Conservation (phyloP, 2,113 vertebrate species). For the Mus pahari region DNA sequence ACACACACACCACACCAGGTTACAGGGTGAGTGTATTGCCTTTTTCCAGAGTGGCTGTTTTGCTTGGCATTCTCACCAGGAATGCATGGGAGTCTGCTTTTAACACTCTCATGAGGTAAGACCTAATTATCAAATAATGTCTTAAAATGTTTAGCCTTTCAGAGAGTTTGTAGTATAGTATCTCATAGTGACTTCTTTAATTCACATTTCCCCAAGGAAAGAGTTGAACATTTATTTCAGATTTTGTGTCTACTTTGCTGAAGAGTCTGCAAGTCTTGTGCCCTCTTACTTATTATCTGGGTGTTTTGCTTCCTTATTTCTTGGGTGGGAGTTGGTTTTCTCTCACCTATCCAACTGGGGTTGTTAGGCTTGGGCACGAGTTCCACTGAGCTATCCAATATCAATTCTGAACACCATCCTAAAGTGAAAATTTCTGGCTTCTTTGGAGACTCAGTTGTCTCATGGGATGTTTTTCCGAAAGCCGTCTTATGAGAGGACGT, state of each 20-base stretch:
- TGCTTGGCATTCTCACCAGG: background rate
- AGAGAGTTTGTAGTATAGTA: background rate
- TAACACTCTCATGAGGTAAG: background rate
- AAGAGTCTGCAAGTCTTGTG: background rate
- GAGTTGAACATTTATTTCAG: background rate
- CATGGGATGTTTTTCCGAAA: too few species aligned
- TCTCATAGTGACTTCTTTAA: background rate
- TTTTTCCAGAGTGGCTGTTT: background rate
- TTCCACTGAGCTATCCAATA: background rate
- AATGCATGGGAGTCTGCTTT: background rate
- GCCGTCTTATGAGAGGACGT: too few species aligned
- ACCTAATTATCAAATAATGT: background rate
- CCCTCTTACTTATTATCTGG: background rate
- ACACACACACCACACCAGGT: background rate
- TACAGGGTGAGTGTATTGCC: background rate
- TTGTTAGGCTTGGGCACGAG: background rate
- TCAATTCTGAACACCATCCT: background rate
- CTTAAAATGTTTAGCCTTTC: background rate
- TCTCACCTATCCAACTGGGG: background rate
- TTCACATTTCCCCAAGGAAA: background rate
- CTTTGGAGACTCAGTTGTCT: too few species aligned
- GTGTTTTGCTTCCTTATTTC: background rate
- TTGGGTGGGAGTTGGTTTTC: background rate
- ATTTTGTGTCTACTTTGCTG: background rate
- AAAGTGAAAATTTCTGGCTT: too few species aligned